A percentile compares a stretch with the other conserved stretches of the same genome.
These are phyloP conservation scores for Nothura maculosa DNA, from an alignment of 2,797 vertebrate genomes.

Conservation along the genomic window DNA sequence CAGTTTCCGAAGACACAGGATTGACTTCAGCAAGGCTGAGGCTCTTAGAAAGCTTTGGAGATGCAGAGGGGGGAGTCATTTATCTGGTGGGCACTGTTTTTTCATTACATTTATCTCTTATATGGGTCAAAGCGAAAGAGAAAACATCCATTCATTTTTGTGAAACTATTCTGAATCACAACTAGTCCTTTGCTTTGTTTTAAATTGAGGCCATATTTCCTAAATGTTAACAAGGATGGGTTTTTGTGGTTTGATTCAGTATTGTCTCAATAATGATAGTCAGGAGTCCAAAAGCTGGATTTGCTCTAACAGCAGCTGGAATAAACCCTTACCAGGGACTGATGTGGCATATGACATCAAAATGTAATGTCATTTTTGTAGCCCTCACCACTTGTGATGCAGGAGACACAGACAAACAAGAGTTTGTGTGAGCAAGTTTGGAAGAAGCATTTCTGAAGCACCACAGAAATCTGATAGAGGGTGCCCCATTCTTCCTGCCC, in stretches of 20 bases:
- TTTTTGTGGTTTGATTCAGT: not conserved
- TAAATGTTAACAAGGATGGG: not conserved
- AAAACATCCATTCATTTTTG: not conserved
- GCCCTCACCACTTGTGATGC: not conserved
- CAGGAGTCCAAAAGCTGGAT: not conserved
- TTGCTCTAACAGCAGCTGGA: not conserved
- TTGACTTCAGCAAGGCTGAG: not conserved
- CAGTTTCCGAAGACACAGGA: not conserved
- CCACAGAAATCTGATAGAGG: not conserved
- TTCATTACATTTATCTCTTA: not conserved
- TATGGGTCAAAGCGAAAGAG: accelerated
- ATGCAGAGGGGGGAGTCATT: accelerated
- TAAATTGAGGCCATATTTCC: accelerated
- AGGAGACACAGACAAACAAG: not conserved
- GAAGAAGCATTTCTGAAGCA: not conserved
- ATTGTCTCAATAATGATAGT: not conserved
- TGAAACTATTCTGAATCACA: not conserved
- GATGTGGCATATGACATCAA: not conserved
- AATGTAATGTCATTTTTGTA: not conserved
- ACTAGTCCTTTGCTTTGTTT: not conserved
- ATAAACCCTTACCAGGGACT: not conserved
- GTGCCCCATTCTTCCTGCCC: not conserved
- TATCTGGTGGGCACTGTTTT: accelerated
- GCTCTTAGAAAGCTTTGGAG: not conserved
- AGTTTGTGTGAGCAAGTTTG: not conserved